A percentile compares a stretch with the other conserved stretches of the same genome.
Evolutionary conservation across 1,140 invertebrate species (phyloP).

Genomic region (Drosophila ambigua): DNA sequence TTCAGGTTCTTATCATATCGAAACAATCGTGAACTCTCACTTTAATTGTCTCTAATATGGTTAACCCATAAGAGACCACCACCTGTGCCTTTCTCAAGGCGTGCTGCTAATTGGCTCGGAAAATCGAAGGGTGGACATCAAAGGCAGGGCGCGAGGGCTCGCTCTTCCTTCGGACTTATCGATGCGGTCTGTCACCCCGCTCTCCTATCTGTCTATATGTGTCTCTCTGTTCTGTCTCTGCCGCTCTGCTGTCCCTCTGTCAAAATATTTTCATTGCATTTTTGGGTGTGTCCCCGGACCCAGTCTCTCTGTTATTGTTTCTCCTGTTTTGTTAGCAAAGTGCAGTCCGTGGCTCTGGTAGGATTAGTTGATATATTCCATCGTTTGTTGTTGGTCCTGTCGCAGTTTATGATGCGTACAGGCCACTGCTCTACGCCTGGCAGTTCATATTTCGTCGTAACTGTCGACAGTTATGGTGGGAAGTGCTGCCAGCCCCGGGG

Average conservation of each 20-base stretch:
- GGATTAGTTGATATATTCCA: conserved; percentile 72
- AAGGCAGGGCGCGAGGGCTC: conserved; percentile 40
- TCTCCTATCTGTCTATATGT: conserved; percentile 3
- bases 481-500: conserved; percentile 57
- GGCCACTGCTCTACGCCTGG: conserved; percentile 55
- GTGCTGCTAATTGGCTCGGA: conserved; percentile 76
- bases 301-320: conserved; percentile 42
- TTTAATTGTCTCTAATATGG: conserved; percentile 78
- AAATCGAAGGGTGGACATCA: conserved; percentile 57
- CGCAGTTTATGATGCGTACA: conserved; percentile 78
- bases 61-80: conserved; percentile 50
- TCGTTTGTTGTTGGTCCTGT: conserved; percentile 60
- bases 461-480: conserved; percentile 75
- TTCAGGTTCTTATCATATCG: conserved; percentile 49
- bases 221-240: conserved; percentile 40
- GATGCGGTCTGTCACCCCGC: conserved; percentile 26
- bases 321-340: conserved; percentile 74
- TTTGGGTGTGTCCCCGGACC: conserved; percentile 57
- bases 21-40: conserved; percentile 54
- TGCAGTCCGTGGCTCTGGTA: conserved; percentile 53
- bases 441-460: conserved; percentile 70
- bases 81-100: conserved; percentile 79
- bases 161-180: conserved; percentile 14
- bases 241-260: conserved; percentile 36
- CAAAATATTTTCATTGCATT: conserved; percentile 82